Evolutionary conservation across 2,888 invertebrate genomes (phyloP).

Genomic region (Megaustenia siamemsis): DNA sequence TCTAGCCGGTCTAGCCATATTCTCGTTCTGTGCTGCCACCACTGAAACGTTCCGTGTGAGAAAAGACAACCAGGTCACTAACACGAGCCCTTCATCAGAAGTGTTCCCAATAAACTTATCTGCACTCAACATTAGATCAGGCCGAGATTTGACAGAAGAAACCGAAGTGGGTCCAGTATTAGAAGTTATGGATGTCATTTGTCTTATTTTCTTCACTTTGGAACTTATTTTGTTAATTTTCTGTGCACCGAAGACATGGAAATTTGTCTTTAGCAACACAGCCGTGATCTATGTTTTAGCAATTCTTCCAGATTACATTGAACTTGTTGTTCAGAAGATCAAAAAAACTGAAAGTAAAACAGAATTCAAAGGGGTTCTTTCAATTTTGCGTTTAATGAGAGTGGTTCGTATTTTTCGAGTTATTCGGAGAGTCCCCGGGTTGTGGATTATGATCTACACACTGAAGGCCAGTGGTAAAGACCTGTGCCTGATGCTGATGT

Average conservation of each 20-base stretch:
- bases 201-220: conserved; percentile 70
- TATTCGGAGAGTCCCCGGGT: conserved; percentile 71
- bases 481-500: conserved; percentile 71
- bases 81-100: too few relatives aligned
- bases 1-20: conserved; percentile 58
- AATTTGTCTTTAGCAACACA: conserved; percentile 60
- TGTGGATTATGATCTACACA: conserved; percentile 76
- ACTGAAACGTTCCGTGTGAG: conserved; percentile 51
- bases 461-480: conserved; percentile 74
- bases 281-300: conserved; percentile 64
- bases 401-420: conserved; percentile 73
- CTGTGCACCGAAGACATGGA: conserved; percentile 60
- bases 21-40: conserved; percentile 59
- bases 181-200: conserved; percentile 64
- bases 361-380: conserved; percentile 63
- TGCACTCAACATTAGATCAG: too few relatives aligned
- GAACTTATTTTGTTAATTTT: conserved; percentile 69
- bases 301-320: conserved; percentile 70
- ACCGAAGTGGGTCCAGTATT: conserved; percentile 59
- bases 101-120: too few relatives aligned
- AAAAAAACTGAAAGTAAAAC: conserved; percentile 56
- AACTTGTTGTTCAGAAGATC: conserved; percentile 62
- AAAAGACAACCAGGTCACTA: too few relatives aligned
- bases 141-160: too few relatives aligned
- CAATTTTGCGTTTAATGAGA: conserved; percentile 68